A percentile compares a stretch with the other conserved stretches of the same genome.
These are phyloP conservation scores for Napeogenes inachia DNA, from an alignment of 2,888 invertebrate species.

Conservation along the genomic window DNA sequence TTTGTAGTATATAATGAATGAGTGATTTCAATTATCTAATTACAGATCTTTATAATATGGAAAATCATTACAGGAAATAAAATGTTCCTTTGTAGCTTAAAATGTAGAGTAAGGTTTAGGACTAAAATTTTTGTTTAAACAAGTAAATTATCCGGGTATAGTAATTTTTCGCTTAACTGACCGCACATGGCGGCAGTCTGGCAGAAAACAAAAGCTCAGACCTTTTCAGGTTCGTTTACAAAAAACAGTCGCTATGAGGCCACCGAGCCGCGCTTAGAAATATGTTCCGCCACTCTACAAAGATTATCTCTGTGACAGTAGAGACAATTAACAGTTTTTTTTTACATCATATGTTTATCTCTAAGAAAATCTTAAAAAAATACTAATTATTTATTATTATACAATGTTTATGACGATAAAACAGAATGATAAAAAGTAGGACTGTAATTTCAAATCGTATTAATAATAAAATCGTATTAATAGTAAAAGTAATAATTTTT, in stretches of 20 bases:
- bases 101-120: neutral
- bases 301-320: slow-evolving; percentile 35
- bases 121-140: neutral
- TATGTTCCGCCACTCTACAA: slow-evolving; percentile 39
- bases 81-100: neutral
- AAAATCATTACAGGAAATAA: neutral
- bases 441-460: no score
- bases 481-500: no score
- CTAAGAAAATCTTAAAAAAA: no score
- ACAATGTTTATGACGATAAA: no score
- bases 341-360: no score
- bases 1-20: no score
- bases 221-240: slow-evolving; percentile 65
- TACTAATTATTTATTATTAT: no score
- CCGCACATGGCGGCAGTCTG: slow-evolving; percentile 41
- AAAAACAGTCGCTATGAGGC: slow-evolving; percentile 63
- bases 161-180: slow-evolving; percentile 18
- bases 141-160: neutral
- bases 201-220: slow-evolving; percentile 61
- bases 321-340: neutral
- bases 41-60: no score
- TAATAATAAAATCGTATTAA: no score
- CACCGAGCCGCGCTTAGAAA: slow-evolving; percentile 43
- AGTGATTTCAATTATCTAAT: no score
- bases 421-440: no score